phyloP scores from a whole-genome alignment of 2,113 vertebrate species.

The Lagopus leucura region DNA sequence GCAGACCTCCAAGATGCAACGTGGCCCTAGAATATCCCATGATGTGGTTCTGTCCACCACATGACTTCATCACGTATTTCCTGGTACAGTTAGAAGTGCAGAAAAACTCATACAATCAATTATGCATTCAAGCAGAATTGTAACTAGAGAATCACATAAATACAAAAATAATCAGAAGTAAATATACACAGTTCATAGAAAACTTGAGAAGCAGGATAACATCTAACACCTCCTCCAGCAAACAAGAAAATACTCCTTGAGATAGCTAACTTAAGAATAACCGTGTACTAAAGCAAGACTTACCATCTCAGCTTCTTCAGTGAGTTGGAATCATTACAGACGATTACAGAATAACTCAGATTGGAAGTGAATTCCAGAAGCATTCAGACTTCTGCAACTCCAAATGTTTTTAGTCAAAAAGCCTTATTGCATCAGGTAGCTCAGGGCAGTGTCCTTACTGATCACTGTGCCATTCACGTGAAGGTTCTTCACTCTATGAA shows the following conservation, averaged over 20 bases:
- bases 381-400: not conserved
- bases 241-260: not conserved
- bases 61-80: not conserved
- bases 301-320: not conserved
- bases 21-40: fast-evolving
- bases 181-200: not conserved
- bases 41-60: not conserved
- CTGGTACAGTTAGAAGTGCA: not conserved
- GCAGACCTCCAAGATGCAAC: not conserved
- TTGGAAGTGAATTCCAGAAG: not conserved
- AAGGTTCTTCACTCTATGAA: not conserved
- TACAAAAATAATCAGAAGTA: not conserved
- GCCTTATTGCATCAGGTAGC: not conserved
- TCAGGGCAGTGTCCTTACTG: not conserved
- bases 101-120: not conserved
- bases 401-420: not conserved
- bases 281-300: not conserved
- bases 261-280: not conserved
- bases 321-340: not conserved
- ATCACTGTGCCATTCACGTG: not conserved
- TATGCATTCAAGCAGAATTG: not conserved
- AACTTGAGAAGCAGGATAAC: not conserved
- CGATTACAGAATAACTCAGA: not conserved
- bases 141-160: not conserved
- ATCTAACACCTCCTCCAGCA: not conserved